Evolutionary conservation across 2,888 invertebrate species (phyloP).

Genomic region (Callinectes sapidus): DNA sequence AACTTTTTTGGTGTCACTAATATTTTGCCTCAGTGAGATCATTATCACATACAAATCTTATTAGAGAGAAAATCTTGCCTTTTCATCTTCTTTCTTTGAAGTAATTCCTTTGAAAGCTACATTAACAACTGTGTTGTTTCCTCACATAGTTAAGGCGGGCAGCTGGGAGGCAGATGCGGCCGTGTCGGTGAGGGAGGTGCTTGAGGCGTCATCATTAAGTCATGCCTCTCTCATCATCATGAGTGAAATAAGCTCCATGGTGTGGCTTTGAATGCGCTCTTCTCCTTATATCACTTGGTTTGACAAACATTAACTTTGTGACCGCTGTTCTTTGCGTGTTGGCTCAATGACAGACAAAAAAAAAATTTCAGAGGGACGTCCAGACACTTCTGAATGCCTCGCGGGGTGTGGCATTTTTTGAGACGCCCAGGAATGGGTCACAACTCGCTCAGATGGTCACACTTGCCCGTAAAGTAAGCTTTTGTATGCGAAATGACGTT

Average conservation of each 20-base stretch:
- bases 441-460: not conserved
- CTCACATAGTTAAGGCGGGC: not conserved
- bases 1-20: not conserved
- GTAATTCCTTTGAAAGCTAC: not conserved
- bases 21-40: too few relatives aligned
- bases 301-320: too few relatives aligned
- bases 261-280: too few relatives aligned
- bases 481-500: not conserved
- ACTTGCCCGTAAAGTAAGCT: not conserved
- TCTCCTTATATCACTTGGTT: too few relatives aligned
- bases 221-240: not conserved
- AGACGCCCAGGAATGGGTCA: not conserved
- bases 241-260: not conserved
- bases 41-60: not conserved
- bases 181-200: not conserved
- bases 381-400: not conserved
- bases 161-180: not conserved
- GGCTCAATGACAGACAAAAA: too few relatives aligned
- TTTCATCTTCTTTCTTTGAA: not conserved
- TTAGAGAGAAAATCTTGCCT: too few relatives aligned
- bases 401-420: not conserved
- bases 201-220: not conserved
- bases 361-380: not conserved
- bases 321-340: too few relatives aligned
- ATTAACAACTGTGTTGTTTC: not conserved